These are phyloP conservation scores for Sebastiscus albofasciatus DNA, from an alignment of 2,797 vertebrate genomes.

Conservation along the genomic window DNA sequence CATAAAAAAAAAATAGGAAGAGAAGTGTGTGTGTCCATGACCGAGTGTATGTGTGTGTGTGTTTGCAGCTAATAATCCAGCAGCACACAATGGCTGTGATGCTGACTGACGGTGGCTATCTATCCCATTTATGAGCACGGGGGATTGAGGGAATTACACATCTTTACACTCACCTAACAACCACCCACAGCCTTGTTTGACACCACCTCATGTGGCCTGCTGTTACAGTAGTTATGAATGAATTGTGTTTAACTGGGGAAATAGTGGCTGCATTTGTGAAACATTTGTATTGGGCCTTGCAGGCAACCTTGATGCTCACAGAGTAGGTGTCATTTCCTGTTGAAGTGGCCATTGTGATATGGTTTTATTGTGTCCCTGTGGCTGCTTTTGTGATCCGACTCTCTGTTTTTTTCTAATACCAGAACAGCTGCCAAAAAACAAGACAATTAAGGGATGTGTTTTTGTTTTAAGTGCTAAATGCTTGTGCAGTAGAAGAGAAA, in stretches of 20 bases:
- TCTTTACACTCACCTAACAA: conserved; percentile 44
- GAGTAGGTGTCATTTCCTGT: conserved; percentile 34
- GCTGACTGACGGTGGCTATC: conserved; percentile 50
- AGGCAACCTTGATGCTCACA: conserved; percentile 23
- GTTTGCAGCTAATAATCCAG: conserved; percentile 39
- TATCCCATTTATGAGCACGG: conserved; percentile 35
- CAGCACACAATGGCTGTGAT: conserved; percentile 19
- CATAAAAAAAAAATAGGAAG: conserved; percentile 9
- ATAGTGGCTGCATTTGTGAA: conserved; percentile 13
- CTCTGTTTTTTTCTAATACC: neutral
- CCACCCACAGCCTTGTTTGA: conserved; percentile 48
- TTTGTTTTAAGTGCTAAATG: neutral
- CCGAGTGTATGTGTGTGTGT: neutral
- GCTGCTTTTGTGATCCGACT: neutral
- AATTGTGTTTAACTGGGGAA: conserved; percentile 42
- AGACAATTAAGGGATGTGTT: neutral
- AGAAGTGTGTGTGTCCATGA: neutral
- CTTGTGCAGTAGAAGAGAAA: neutral
- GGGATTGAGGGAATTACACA: conserved; percentile 35
- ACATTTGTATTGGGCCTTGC: conserved; percentile 16
- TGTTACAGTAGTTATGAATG: conserved; percentile 38
- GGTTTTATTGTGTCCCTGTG: conserved; percentile 16
- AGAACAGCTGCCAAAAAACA: neutral
- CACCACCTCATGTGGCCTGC: conserved; percentile 23
- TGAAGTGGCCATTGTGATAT: conserved; percentile 40